These are phyloP conservation scores for Mythimna pallens DNA, from an alignment of 2,888 invertebrate species.

Conservation along the genomic window DNA sequence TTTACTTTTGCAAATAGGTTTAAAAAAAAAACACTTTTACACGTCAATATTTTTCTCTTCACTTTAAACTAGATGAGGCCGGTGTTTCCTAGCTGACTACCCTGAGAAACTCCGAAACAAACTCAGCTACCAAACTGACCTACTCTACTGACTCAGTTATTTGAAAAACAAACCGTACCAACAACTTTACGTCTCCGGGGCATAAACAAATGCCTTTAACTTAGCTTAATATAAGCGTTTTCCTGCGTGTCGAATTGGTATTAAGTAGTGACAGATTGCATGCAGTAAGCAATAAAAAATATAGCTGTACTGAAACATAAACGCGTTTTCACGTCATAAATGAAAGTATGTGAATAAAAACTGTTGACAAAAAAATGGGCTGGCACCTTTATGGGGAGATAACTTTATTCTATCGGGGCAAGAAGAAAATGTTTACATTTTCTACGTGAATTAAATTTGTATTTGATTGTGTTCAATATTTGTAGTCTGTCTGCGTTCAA, in stretches of 20 bases:
- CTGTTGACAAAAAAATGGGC: not conserved
- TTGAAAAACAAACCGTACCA: not conserved
- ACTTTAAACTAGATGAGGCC: too few relatives aligned
- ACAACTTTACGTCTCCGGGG: not conserved
- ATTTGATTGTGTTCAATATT: not conserved
- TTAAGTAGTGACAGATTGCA: conserved; percentile 51
- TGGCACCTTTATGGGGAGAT: not conserved
- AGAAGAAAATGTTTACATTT: not conserved
- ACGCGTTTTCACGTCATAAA: conserved; percentile 34
- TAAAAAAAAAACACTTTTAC: too few relatives aligned
- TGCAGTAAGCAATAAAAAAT: conserved; percentile 40
- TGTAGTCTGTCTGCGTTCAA: not conserved
- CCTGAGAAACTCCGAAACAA: too few relatives aligned
- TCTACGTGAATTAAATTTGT: not conserved
- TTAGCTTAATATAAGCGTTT: not conserved
- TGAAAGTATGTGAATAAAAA: conserved; percentile 20
- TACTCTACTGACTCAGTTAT: not conserved
- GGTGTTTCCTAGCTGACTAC: too few relatives aligned
- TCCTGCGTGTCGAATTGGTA: conserved; percentile 51
- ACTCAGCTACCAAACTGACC: too few relatives aligned
- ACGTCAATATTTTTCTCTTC: too few relatives aligned
- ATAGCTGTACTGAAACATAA: not conserved
- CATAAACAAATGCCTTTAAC: conserved; percentile 7
- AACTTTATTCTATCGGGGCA: not conserved
- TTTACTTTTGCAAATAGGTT: too few relatives aligned